Evolutionary conservation across 2,888 invertebrate species (phyloP).

Genomic region (Hemithea aestivaria): DNA sequence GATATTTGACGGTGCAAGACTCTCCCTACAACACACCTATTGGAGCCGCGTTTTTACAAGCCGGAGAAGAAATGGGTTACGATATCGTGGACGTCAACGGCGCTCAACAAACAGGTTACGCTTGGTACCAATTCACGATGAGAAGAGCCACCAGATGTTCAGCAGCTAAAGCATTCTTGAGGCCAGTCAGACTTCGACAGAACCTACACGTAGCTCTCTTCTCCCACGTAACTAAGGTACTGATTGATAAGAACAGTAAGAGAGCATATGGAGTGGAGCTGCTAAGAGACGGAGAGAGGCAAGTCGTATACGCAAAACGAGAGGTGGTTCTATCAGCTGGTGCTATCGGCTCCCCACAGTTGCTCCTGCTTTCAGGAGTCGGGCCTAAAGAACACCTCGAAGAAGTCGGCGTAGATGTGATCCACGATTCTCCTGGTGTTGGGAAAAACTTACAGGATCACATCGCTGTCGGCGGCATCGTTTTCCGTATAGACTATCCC

Average conservation of each 20-base stretch:
- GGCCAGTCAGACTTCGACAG: conserved; percentile 86
- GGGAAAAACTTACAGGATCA: conserved; percentile 94
- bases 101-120: conserved; percentile 91
- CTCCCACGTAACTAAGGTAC: conserved; percentile 87
- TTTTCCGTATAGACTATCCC: conserved; percentile 89
- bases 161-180: conserved; percentile 90
- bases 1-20: conserved; percentile 87
- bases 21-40: conserved; percentile 89
- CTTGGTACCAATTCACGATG: conserved; percentile 94
- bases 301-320: conserved; percentile 83
- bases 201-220: conserved; percentile 91
- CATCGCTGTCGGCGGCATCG: conserved; percentile 91
- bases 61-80: conserved; percentile 95
- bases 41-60: conserved; percentile 91
- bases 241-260: conserved; percentile 85
- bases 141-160: conserved; percentile 90
- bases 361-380: conserved; percentile 94
- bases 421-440: conserved; percentile 89
- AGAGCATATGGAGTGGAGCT: conserved; percentile 90
- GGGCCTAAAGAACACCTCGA: conserved; percentile 87
- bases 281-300: conserved; percentile 81
- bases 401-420: conserved; percentile 84
- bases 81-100: conserved; percentile 92
- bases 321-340: conserved; percentile 94
- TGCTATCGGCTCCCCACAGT: conserved; percentile 93